A percentile compares a stretch with the other conserved stretches of the same genome.
These are phyloP conservation scores for Synanthedon formicaeformis DNA, from an alignment of 2,888 invertebrate genomes.

Conservation along the genomic window DNA sequence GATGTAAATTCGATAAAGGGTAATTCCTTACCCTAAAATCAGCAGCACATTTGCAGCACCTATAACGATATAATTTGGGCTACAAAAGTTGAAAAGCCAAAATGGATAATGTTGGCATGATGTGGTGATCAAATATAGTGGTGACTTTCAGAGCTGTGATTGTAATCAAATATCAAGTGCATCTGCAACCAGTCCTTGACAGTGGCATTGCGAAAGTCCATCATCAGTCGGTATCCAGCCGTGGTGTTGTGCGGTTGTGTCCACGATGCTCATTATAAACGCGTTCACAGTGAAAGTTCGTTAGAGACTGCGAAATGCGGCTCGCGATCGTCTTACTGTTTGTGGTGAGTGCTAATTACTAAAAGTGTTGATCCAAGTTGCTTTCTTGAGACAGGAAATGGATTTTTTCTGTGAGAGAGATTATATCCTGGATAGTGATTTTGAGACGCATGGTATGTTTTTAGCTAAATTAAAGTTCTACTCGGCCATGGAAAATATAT, in stretches of 20 bases:
- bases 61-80: no score
- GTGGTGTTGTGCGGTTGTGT: constrained; percentile 36
- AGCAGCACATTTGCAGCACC: no score
- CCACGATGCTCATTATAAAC: constrained; percentile 42
- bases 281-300: constrained; percentile 62
- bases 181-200: constrained; percentile 47
- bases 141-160: constrained; percentile 36
- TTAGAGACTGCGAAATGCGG: constrained; percentile 58
- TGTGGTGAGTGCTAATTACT: constrained; percentile 66
- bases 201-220: constrained; percentile 29
- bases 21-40: no score
- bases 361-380: constrained; percentile 47
- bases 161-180: constrained; percentile 16
- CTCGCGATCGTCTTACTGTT: constrained; percentile 62
- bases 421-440: not conserved
- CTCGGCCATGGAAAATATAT: no score
- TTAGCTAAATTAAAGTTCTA: not conserved
- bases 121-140: constrained; percentile 22
- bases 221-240: constrained; percentile 43
- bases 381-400: constrained; percentile 16
- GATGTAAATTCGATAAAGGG: no score
- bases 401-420: not conserved
- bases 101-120: not conserved
- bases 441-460: not conserved
- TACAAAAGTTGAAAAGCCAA: no score